Conservation (phyloP, 1,140 invertebrate genomes). For the Portunus trituberculatus region DNA sequence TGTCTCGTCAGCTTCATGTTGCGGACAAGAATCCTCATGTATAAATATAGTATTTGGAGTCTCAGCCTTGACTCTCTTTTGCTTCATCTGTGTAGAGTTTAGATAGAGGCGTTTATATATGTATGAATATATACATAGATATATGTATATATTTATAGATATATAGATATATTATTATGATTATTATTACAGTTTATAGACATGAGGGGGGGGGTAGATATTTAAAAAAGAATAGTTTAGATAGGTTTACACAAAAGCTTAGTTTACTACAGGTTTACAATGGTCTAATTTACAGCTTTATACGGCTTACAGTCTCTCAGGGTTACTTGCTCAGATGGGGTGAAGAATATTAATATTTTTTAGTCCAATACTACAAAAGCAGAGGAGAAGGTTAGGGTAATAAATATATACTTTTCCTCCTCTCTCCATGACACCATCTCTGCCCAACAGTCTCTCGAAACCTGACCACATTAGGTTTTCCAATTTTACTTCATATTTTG, state of each 20-base stretch:
- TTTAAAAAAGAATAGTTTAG: constrained; percentile 64
- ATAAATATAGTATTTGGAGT: not conserved
- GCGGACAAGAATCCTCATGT: not conserved
- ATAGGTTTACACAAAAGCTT: constrained; percentile 68
- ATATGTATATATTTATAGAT: not conserved
- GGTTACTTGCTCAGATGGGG: constrained; percentile 72
- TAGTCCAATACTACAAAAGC: constrained; percentile 50
- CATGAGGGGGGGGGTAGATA: not conserved
- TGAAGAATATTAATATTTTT: constrained; percentile 50
- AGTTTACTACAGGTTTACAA: constrained; percentile 64
- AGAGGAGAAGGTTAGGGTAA: not conserved
- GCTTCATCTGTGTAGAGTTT: not conserved
- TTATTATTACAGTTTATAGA: constrained; percentile 52
- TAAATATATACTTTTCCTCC: constrained; percentile 26
- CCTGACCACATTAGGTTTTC: not conserved
- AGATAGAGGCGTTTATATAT: constrained; percentile 34
- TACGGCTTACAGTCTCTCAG: constrained; percentile 74
- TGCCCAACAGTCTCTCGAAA: constrained; percentile 13
- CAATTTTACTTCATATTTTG: not conserved
- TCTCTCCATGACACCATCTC: not conserved
- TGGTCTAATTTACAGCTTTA: constrained; percentile 73
- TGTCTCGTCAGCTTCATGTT: constrained; percentile 50
- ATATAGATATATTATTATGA: not conserved
- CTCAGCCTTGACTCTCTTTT: constrained; percentile 46
- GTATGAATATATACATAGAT: not conserved